Conservation (phyloP, 2,113 vertebrate species). For the Gambusia affinis region DNA sequence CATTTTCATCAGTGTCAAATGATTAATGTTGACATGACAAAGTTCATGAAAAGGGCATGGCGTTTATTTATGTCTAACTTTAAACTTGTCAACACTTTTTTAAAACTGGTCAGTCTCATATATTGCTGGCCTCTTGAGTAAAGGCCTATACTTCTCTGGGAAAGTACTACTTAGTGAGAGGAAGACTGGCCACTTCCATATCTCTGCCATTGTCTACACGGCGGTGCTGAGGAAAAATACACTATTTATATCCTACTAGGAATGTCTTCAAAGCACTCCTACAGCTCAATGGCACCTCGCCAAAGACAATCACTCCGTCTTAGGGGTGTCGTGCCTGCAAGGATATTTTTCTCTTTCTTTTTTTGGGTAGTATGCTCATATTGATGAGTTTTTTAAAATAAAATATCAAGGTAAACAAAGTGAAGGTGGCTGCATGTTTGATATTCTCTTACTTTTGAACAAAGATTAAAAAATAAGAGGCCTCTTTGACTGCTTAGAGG, state of each 20-base stretch:
- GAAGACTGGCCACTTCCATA: constrained; percentile 34
- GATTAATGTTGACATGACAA: neutral
- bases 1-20: neutral
- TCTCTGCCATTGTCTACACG: constrained; percentile 61
- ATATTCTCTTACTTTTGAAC: constrained; percentile 44
- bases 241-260: constrained; percentile 76
- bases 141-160: constrained; percentile 18
- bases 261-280: constrained; percentile 75
- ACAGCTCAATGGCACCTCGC: constrained; percentile 52
- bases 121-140: neutral
- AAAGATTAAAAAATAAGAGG: constrained; percentile 18
- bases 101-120: neutral
- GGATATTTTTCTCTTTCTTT: constrained; percentile 6
- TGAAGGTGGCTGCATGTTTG: constrained; percentile 30
- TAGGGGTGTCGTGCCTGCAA: constrained; percentile 44
- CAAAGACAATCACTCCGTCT: constrained; percentile 61
- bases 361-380: constrained; percentile 17
- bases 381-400: constrained; percentile 15
- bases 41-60: neutral
- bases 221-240: constrained; percentile 51
- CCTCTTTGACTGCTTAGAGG: constrained; percentile 2
- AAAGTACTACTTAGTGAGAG: constrained; percentile 27
- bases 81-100: constrained; percentile 16
- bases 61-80: constrained; percentile 5
- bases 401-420: constrained; percentile 28